Conservation (phyloP, 2,888 invertebrate genomes). For the Ligdia adustata region DNA sequence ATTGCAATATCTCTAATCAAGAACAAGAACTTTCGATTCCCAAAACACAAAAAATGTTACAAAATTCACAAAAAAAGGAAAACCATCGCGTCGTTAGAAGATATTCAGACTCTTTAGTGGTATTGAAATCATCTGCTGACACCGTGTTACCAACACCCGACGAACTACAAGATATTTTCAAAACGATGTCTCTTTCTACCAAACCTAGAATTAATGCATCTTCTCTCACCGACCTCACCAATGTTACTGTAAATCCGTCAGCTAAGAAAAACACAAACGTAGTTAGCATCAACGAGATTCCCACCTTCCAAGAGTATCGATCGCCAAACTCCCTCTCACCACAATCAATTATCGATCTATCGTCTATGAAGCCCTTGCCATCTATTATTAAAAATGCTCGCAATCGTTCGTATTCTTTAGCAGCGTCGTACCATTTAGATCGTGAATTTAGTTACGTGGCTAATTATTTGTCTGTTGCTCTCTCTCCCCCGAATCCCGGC, state of each 20-base stretch:
- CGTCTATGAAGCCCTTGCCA: slow-evolving; percentile 59
- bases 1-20: slow-evolving; percentile 38
- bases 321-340: slow-evolving; percentile 62
- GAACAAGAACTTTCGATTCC: slow-evolving; percentile 35
- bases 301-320: slow-evolving; percentile 79
- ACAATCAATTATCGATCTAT: slow-evolving; percentile 57
- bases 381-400: slow-evolving; percentile 69
- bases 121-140: slow-evolving; percentile 44
- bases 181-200: slow-evolving; percentile 45
- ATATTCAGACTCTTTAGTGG: slow-evolving; percentile 57
- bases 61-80: slow-evolving; percentile 10
- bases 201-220: slow-evolving; percentile 20
- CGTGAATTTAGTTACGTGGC: slow-evolving; percentile 77
- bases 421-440: slow-evolving; percentile 64
- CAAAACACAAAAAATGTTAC: slow-evolving; percentile 12
- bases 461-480: slow-evolving; percentile 84
- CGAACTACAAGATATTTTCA: slow-evolving; percentile 52
- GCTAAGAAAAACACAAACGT: slow-evolving; percentile 59
- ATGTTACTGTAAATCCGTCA: slow-evolving; percentile 33
- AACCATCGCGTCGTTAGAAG: slow-evolving; percentile 42
- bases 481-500: slow-evolving; percentile 82
- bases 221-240: slow-evolving; percentile 17
- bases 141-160: slow-evolving; percentile 47
- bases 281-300: slow-evolving; percentile 80
- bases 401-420: slow-evolving; percentile 63